Evolutionary conservation across 92 coral and sea anemone genomes (phyloP).

Genomic region (Diadumene lineata): DNA sequence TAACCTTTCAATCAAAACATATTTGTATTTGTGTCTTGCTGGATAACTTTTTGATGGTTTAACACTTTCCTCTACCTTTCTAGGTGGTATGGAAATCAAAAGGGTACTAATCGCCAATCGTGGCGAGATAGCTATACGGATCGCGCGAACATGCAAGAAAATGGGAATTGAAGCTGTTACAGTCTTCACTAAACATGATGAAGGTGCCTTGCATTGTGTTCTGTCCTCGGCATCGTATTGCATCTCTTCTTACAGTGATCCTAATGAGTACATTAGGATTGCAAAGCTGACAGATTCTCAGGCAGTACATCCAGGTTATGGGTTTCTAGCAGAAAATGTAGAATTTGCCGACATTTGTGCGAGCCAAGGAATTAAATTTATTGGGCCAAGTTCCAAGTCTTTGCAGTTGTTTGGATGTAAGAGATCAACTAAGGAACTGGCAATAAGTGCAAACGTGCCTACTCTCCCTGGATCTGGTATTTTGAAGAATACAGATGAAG

Average conservation of each 20-base stretch:
- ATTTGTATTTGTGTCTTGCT: no score
- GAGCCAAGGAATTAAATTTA: constrained; percentile 42
- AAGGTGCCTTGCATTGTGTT: constrained; percentile 41
- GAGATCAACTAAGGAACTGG: constrained; percentile 34
- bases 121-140: constrained; percentile 62
- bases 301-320: constrained; percentile 72
- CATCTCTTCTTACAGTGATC: constrained; percentile 46
- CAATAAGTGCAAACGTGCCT: constrained; percentile 20
- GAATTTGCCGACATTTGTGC: constrained; percentile 46
- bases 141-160: constrained; percentile 48
- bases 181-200: constrained; percentile 52
- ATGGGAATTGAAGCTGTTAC: constrained; percentile 53
- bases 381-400: constrained; percentile 60
- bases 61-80: no score
- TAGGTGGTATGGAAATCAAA: no score
- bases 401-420: constrained; percentile 30
- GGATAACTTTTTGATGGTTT: no score
- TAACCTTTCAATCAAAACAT: no score
- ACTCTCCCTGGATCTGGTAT: constrained; percentile 38
- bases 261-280: constrained; percentile 29
- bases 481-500: constrained; percentile 29
- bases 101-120: constrained; percentile 64
- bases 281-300: constrained; percentile 33
- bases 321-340: constrained; percentile 58
- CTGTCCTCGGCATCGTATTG: constrained; percentile 43